A percentile compares a stretch with the other conserved stretches of the same genome.
These are phyloP conservation scores for Psilopsiagon aymara DNA, from an alignment of 2,113 vertebrate species.

Conservation along the genomic window DNA sequence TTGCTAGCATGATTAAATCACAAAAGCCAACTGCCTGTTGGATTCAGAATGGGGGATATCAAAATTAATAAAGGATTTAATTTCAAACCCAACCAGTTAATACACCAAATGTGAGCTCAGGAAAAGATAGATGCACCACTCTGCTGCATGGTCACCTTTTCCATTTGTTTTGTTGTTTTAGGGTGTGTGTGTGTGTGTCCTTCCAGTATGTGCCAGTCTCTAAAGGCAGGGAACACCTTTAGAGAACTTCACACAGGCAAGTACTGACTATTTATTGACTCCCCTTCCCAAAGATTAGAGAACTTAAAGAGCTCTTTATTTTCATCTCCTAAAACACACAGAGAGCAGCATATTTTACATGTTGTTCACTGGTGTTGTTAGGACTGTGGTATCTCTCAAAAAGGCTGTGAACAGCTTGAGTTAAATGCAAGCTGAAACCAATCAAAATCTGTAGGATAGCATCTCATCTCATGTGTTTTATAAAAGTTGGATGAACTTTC, in stretches of 20 bases:
- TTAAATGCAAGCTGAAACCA: slow-evolving; percentile 38
- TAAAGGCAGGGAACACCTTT: background rate
- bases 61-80: background rate
- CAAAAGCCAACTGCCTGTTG: background rate
- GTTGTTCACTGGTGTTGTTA: background rate
- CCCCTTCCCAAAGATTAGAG: background rate
- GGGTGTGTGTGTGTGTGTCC: background rate
- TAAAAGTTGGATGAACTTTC: slow-evolving; percentile 55
- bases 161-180: background rate
- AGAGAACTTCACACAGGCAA: background rate
- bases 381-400: background rate
- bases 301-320: background rate
- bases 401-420: background rate
- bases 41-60: background rate
- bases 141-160: background rate
- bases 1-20: background rate
- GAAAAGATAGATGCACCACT: background rate
- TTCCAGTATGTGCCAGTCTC: background rate
- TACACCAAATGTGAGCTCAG: background rate
- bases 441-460: slow-evolving; percentile 25
- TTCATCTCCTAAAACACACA: background rate
- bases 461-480: slow-evolving; percentile 10
- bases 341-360: background rate
- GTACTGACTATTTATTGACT: background rate
- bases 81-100: background rate